phyloP scores from a whole-genome alignment of 2,113 vertebrate species.

The Lophura nycthemera region DNA sequence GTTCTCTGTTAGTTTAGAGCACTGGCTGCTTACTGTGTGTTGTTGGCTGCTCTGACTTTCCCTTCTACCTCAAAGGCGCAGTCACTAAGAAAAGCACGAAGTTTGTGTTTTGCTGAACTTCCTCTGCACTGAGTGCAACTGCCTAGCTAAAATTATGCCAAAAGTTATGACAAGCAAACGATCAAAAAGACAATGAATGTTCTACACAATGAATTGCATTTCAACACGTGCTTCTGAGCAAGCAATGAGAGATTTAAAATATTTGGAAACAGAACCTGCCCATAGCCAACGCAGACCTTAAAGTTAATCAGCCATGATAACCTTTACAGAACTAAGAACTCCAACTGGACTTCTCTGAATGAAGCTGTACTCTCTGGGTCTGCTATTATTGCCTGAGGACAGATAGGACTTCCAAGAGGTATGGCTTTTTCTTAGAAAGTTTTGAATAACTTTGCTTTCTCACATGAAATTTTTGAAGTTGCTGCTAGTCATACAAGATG shows the following conservation, averaged over 20 bases:
- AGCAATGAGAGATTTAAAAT: not conserved
- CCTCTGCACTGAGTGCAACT: not conserved
- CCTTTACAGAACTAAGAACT: not conserved
- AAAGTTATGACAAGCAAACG: slow-evolving; percentile 6
- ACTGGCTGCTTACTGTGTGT: not conserved
- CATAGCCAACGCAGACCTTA: not conserved
- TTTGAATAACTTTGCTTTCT: not conserved
- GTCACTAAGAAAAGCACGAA: not conserved
- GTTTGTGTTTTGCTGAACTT: not conserved
- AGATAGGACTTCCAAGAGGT: not conserved
- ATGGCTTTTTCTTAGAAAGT: not conserved
- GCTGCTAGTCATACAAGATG: not conserved
- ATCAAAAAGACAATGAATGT: not conserved
- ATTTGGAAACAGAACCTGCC: not conserved
- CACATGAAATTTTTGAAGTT: not conserved
- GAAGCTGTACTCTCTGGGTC: not conserved
- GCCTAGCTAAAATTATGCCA: not conserved
- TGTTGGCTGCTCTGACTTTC: not conserved
- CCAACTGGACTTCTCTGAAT: not conserved
- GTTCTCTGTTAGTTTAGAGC: not conserved
- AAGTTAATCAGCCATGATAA: not conserved
- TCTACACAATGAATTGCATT: not conserved
- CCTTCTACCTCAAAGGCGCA: not conserved
- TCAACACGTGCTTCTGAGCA: not conserved
- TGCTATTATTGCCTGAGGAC: not conserved